A percentile compares a stretch with the other conserved stretches of the same genome.
These are phyloP conservation scores for Sycophaga agraensis DNA, from an alignment of 1,140 invertebrate genomes.

Conservation along the genomic window DNA sequence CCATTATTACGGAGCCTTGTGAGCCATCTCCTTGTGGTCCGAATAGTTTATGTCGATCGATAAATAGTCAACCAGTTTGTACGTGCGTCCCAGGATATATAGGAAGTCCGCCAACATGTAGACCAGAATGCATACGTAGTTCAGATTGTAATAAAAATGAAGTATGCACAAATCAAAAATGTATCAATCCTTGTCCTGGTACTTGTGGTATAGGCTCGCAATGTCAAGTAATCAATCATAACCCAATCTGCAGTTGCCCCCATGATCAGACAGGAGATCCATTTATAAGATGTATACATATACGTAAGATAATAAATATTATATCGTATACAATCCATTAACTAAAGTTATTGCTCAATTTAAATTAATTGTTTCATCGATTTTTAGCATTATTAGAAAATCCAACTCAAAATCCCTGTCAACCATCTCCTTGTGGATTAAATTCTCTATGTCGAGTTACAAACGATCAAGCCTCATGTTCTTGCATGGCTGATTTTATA, in stretches of 20 bases:
- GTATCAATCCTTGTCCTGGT: slow-evolving; percentile 67
- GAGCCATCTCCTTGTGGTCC: slow-evolving; percentile 65
- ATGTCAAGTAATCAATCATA: slow-evolving; percentile 61
- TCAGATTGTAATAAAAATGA: slow-evolving; percentile 65
- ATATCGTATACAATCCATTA: neutral
- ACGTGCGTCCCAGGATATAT: slow-evolving; percentile 65
- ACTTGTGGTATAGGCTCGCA: slow-evolving; percentile 62
- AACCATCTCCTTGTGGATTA: slow-evolving; percentile 62
- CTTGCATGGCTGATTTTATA: slow-evolving; percentile 71
- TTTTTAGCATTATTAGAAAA: slow-evolving; percentile 30
- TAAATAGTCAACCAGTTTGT: slow-evolving; percentile 61
- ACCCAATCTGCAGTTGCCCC: slow-evolving; percentile 54
- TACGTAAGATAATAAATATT: slow-evolving; percentile 53
- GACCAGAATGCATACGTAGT: slow-evolving; percentile 68
- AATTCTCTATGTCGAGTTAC: slow-evolving; percentile 75
- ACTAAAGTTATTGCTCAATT: neutral
- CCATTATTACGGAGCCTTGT: slow-evolving; percentile 58
- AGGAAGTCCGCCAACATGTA: slow-evolving; percentile 66
- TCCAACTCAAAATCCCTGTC: slow-evolving; percentile 45
- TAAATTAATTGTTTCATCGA: slow-evolving; percentile 17
- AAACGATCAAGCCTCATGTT: slow-evolving; percentile 71
- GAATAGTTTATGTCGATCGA: slow-evolving; percentile 64
- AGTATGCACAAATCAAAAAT: slow-evolving; percentile 68
- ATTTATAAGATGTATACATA: slow-evolving; percentile 56
- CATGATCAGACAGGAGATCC: slow-evolving; percentile 56